These are phyloP conservation scores for Anseranas semipalmata DNA, from an alignment of 2,113 vertebrate genomes.

Conservation along the genomic window DNA sequence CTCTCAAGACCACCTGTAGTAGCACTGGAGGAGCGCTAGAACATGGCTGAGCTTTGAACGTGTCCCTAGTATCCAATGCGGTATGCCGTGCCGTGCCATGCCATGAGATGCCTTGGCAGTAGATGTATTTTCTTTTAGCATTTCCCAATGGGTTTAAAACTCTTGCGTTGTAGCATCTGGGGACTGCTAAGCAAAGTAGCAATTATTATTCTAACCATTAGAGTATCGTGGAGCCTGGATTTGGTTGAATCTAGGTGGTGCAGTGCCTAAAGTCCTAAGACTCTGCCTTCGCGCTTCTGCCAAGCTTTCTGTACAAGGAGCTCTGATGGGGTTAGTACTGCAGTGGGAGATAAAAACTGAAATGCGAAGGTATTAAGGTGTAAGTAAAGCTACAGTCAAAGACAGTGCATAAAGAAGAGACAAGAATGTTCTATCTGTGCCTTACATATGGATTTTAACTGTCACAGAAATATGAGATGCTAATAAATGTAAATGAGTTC, in stretches of 20 bases:
- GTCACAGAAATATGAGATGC: not conserved
- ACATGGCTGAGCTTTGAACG: not conserved
- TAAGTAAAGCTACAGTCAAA: not conserved
- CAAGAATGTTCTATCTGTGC: not conserved
- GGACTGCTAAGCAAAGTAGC: not conserved
- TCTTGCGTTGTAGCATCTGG: not conserved
- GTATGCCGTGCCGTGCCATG: accelerated
- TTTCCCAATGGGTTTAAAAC: not conserved
- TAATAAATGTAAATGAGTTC: not conserved
- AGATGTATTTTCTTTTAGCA: not conserved
- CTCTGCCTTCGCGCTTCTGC: not conserved
- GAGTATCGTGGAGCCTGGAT: not conserved
- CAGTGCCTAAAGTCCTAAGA: not conserved
- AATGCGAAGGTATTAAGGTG: not conserved
- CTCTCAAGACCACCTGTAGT: not conserved
- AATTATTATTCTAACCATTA: not conserved
- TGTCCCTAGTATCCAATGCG: not conserved
- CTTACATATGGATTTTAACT: not conserved
- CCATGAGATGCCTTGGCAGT: not conserved
- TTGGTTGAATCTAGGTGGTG: not conserved
- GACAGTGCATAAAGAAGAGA: not conserved
- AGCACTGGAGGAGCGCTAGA: not conserved
- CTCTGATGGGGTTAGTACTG: not conserved
- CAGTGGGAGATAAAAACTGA: not conserved
- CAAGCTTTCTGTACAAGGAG: not conserved